phyloP scores from a whole-genome alignment of 2,888 invertebrate genomes.

The Fissipunctia ypsillon region DNA sequence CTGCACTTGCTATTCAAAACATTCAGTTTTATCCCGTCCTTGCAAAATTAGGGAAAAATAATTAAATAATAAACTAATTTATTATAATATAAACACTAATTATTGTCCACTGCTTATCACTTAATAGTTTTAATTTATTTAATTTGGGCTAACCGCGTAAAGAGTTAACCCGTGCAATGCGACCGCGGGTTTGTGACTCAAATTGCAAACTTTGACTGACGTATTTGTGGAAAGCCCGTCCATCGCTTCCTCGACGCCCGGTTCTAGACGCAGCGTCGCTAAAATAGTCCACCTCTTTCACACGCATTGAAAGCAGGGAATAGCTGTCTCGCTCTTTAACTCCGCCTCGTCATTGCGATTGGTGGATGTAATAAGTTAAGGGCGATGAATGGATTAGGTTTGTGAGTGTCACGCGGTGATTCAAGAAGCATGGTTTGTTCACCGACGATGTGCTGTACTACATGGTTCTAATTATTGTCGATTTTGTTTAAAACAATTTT shows the following conservation, averaged over 20 bases:
- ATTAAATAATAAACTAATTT: conserved; percentile 10
- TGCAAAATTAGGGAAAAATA: background rate
- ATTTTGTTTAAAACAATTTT: conserved; percentile 29
- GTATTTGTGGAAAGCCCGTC: conserved; percentile 48
- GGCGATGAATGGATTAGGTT: conserved; percentile 66
- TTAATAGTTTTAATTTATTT: conserved; percentile 24
- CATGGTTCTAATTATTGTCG: conserved; percentile 36
- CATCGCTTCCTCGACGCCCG: conserved; percentile 70
- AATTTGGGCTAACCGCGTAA: conserved; percentile 52
- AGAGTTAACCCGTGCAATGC: conserved; percentile 53
- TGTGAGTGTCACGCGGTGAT: conserved; percentile 54
- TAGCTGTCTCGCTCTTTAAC: conserved; percentile 68
- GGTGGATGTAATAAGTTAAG: conserved; percentile 66
- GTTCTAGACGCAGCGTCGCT: conserved; percentile 65
- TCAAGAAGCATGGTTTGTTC: conserved; percentile 51
- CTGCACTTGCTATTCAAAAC: conserved; percentile 52
- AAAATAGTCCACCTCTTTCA: conserved; percentile 61
- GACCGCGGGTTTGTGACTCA: conserved; percentile 61
- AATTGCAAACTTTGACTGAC: conserved; percentile 75
- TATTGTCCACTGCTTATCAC: conserved; percentile 33
- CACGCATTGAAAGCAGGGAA: conserved; percentile 34
- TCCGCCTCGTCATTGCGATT: conserved; percentile 75
- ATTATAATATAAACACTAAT: conserved; percentile 14
- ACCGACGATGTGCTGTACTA: conserved; percentile 23
- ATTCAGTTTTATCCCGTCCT: conserved; percentile 15